These are phyloP conservation scores for Aphidoletes aphidimyza DNA, from an alignment of 2,888 invertebrate genomes.

Conservation along the genomic window DNA sequence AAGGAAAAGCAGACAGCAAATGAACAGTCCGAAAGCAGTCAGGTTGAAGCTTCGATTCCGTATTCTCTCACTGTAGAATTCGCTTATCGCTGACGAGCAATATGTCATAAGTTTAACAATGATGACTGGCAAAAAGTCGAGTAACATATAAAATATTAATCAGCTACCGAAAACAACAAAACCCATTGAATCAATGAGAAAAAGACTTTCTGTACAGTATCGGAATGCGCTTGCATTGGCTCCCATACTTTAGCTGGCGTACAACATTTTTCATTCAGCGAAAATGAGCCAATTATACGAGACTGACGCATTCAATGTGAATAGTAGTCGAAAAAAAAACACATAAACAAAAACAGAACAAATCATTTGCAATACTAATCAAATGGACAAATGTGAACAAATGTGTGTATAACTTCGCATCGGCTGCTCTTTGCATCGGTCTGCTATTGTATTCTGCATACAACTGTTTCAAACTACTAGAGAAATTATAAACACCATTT, in stretches of 20 bases:
- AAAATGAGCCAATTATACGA: not conserved
- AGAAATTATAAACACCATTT: too few relatives aligned
- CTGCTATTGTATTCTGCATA: too few relatives aligned
- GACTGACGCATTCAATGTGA: not conserved
- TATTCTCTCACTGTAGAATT: slow-evolving; percentile 27
- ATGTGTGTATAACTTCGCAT: too few relatives aligned
- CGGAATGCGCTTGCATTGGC: not conserved
- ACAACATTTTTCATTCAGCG: not conserved
- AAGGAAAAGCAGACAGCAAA: too few relatives aligned
- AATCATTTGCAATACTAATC: too few relatives aligned
- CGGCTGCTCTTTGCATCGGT: too few relatives aligned
- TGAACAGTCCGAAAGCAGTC: too few relatives aligned
- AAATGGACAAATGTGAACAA: too few relatives aligned
- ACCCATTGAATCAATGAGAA: not conserved
- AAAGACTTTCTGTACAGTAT: not conserved
- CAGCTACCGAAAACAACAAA: not conserved
- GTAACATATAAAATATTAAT: slow-evolving; percentile 43
- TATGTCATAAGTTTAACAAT: slow-evolving; percentile 40
- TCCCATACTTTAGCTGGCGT: too few relatives aligned
- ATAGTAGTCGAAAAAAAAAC: too few relatives aligned
- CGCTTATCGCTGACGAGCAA: slow-evolving; percentile 1
- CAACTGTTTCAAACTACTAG: too few relatives aligned
- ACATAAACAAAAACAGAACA: too few relatives aligned
- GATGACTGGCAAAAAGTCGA: slow-evolving; percentile 17
- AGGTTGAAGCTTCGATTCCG: not conserved